Evolutionary conservation across 2,888 invertebrate species (phyloP).

Genomic region (Plagodis dolabraria): DNA sequence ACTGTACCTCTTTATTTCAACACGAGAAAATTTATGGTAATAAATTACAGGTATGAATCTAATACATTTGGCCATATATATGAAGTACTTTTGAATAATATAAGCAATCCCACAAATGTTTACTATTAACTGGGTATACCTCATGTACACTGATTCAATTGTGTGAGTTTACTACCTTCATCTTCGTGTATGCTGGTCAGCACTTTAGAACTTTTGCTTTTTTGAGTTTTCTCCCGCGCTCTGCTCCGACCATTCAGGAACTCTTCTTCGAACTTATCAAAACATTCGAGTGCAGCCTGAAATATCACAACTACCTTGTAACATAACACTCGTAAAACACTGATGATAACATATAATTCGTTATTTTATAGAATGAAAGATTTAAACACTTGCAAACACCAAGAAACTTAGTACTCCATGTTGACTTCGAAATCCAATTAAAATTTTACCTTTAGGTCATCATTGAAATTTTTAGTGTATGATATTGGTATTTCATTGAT

Average conservation of each 20-base stretch:
- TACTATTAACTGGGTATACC: too few relatives aligned
- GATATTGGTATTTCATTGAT: constrained; percentile 62
- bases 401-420: constrained; percentile 8
- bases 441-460: constrained; percentile 67
- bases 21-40: too few relatives aligned
- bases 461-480: constrained; percentile 57
- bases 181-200: constrained; percentile 75
- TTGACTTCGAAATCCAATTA: constrained; percentile 15
- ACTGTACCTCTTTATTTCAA: too few relatives aligned
- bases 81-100: too few relatives aligned
- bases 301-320: constrained; percentile 40
- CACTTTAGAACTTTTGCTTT: constrained; percentile 58
- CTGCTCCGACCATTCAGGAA: constrained; percentile 56
- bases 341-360: constrained; percentile 5
- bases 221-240: constrained; percentile 58
- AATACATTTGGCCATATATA: too few relatives aligned
- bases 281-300: constrained; percentile 61
- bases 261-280: constrained; percentile 71
- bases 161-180: constrained; percentile 53
- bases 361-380: constrained; percentile 5
- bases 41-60: too few relatives aligned
- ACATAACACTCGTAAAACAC: constrained; percentile 17
- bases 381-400: constrained; percentile 17
- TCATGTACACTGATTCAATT: too few relatives aligned
- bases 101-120: too few relatives aligned